A percentile compares a stretch with the other conserved stretches of the same genome.
phyloP scores from a whole-genome alignment of 2,113 vertebrate genomes.

The Martes martes region DNA sequence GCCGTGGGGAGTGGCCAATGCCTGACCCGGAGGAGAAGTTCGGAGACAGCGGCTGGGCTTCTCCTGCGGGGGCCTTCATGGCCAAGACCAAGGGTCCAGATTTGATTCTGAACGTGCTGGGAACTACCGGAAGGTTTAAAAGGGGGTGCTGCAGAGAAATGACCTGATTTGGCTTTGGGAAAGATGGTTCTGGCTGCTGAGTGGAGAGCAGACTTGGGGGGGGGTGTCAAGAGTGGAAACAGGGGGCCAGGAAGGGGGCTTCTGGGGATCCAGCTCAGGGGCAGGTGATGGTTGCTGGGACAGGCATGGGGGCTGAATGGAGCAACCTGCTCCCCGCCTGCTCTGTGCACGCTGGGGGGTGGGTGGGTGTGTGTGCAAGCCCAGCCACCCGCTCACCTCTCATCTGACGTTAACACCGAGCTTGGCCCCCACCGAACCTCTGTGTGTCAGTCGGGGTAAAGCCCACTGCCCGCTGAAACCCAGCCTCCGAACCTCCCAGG shows the following conservation, averaged over 20 bases:
- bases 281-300: neutral
- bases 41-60: neutral
- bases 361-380: no score
- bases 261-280: neutral
- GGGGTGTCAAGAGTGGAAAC: neutral
- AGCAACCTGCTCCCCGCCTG: neutral
- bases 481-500: neutral
- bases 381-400: neutral
- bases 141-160: neutral
- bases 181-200: neutral
- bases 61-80: neutral
- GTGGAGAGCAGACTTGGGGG: neutral
- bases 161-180: neutral
- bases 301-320: neutral
- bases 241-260: neutral
- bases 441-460: accelerated
- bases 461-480: accelerated
- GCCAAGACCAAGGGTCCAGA: accelerated
- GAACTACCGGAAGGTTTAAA: neutral
- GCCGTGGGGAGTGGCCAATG: accelerated
- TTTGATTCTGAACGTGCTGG: neutral
- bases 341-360: neutral
- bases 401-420: neutral
- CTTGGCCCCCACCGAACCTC: neutral
- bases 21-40: neutral